A percentile compares a stretch with the other conserved stretches of the same genome.
phyloP scores from a whole-genome alignment of 92 coral and sea anemone genomes.

The Phenganax stokvisi region DNA sequence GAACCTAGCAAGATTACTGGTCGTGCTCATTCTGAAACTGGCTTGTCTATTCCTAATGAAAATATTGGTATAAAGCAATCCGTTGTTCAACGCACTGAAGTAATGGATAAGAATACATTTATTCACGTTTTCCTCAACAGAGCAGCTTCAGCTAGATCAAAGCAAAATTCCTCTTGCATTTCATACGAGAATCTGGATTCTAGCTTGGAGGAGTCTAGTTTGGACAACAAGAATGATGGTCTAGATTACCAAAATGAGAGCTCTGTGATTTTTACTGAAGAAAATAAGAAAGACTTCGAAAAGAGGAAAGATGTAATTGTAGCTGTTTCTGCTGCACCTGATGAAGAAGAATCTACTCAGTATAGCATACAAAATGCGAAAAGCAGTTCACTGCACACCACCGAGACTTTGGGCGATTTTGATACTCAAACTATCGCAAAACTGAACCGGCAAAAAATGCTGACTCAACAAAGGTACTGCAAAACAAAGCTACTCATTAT shows the following conservation, averaged over 20 bases:
- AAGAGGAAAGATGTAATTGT: constrained; percentile 17
- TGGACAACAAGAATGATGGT: constrained; percentile 14
- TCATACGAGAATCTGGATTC: constrained; percentile 16
- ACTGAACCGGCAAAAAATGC: constrained; percentile 73
- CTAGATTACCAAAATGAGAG: constrained; percentile 1
- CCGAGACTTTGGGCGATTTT: constrained; percentile 51
- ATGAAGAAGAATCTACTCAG: constrained; percentile 48
- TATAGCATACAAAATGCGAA: constrained; percentile 70
- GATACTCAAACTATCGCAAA: constrained; percentile 63
- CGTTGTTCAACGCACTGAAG: background rate
- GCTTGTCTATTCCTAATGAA: background rate
- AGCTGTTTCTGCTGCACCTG: constrained; percentile 19
- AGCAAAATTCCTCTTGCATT: background rate
- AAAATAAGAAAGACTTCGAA: background rate
- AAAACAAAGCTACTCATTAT: background rate
- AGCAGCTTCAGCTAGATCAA: constrained; percentile 37
- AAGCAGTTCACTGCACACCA: constrained; percentile 58
- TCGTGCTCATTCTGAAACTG: background rate
- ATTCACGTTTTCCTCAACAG: constrained; percentile 37
- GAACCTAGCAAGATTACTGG: background rate
- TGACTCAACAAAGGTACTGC: constrained; percentile 85
- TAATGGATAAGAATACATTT: constrained; percentile 25
- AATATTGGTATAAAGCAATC: background rate
- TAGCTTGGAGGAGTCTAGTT: constrained; percentile 3
- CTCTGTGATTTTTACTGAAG: constrained; percentile 8